Base-by-base conservation (phyloP, 2,113 vertebrate genomes). In the Dipodomys stephensi region DNA sequence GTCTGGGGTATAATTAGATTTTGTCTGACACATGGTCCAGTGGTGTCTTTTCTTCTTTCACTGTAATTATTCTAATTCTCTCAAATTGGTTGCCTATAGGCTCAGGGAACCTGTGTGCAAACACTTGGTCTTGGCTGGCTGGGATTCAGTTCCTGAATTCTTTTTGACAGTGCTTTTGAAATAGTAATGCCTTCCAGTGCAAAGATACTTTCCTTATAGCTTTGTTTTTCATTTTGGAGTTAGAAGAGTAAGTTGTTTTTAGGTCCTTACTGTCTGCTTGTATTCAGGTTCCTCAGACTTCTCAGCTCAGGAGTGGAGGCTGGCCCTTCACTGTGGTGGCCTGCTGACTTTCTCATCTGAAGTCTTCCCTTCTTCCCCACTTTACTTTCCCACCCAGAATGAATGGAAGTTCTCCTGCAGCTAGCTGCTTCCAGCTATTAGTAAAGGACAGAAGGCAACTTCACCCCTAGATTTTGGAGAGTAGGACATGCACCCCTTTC, bases 121-220 rank as follows among this genome's bases (percentile, higher is more conserved):
- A 74, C 57, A 20, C 6, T 3, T 22, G 13, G 27, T 64, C 27
- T 12, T 69, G 23, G 67, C 19, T 67, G 46, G 46, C n/a, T 3
- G 11, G 32, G 3, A 12, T 28, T 79, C 60, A 1, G 13, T 6
- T 19, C 16, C 11, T 5, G 53, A 32, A 23, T 57, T 69, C 44
- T 78, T 57, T 82, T 27, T 27, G 53, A 15, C 27, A 81, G 39
- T 28, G 22, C 12, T 90, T 93, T 95, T 72, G 53, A 72, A 87
- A 44, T n/a, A 83, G 64, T 44, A 7, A 25, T 25, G 62, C 32
- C 19, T 35, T 35, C 71, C 18, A 35, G 19, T n/a, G 19, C 15
- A 69, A n/a, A 35, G 71, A 72, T 72, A 64, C 62, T 64, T 64
- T 64, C 62, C 5, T 20, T 64, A 18, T 6, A 72, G 30, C 68